phyloP scores from a whole-genome alignment of 2,797 vertebrate species.

The Columba guinea region DNA sequence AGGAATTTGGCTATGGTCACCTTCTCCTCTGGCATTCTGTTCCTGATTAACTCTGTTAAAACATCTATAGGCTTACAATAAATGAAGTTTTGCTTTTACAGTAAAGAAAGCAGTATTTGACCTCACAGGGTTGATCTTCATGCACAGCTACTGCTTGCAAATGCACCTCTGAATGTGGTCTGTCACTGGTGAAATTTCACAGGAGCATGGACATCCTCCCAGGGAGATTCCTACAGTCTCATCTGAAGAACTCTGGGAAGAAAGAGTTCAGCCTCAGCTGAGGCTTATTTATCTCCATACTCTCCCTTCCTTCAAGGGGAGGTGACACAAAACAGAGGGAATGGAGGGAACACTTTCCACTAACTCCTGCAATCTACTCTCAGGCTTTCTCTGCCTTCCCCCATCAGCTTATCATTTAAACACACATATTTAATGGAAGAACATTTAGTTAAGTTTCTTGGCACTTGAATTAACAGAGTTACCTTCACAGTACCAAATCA shows the following conservation, averaged over 20 bases:
- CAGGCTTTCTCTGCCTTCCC: not conserved
- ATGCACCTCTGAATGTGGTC: not conserved
- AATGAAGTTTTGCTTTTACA: not conserved
- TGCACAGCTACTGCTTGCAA: not conserved
- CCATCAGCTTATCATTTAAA: not conserved
- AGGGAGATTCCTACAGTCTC: not conserved
- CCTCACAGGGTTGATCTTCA: not conserved
- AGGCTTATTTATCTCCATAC: not conserved
- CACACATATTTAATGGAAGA: not conserved
- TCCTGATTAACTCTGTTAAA: not conserved
- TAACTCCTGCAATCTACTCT: not conserved
- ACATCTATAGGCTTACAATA: not conserved
- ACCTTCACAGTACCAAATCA: not conserved
- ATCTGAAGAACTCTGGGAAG: not conserved
- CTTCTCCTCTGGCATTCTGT: not conserved
- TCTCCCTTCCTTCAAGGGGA: not conserved
- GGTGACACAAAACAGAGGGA: not conserved
- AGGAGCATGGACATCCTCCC: fast-evolving
- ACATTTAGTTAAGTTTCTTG: not conserved
- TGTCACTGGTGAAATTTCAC: not conserved
- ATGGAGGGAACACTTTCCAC: not conserved
- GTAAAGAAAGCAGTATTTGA: not conserved
- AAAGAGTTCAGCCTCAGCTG: not conserved
- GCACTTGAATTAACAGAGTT: not conserved
- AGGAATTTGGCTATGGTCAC: not conserved